Evolutionary conservation across 2,888 invertebrate genomes (phyloP), one percentile per base, ranked within the genome.

Genomic region (Anticlea derivata): DNA sequence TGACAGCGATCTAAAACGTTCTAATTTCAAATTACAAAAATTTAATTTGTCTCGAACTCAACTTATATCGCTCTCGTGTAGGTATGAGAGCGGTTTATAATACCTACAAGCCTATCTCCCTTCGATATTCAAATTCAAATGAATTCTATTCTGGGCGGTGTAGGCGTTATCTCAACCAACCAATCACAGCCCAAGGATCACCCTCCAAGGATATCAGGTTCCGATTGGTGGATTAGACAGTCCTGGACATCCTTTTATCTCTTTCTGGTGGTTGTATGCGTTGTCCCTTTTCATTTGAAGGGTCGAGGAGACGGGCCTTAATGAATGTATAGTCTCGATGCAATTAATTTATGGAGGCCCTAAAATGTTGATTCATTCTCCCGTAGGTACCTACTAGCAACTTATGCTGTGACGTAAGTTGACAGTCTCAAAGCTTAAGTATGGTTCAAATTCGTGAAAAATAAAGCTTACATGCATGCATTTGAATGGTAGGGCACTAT

Each of bases 81-180:
- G n/a, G n/a, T n/a, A n/a, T n/a, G n/a, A n/a, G n/a, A n/a, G n/a
- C n/a, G n/a, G n/a, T n/a, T n/a, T 4, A 10, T 8, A n/a, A 10
- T 26, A 1, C 26, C 26, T 26, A 26, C 22, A 33, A 52, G 40
- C 40, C 61, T 66, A 69, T 74, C 79, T 70, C 74, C 77, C 76
- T 81, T 78, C 78, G 77, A 77, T 66, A 78, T 80, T 79, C 70
- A 75, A 85, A 84, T 83, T 82, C 77, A 76, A 89, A 86, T 87
- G 84, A 77, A 78, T 81, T 77, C 76, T 70, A 73, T 71, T 69
- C 66, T 71, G 79, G 86, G 86, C 83, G 86, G 80, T 52, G 57
- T 55, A 81, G 82, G 84, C 84, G 86, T 83, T 87, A 76, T 89
- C 87, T 87, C 52, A 65, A 55, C 55, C 73, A 49, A 59, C 89